Evolutionary conservation across 2,113 vertebrate genomes (phyloP), one percentile per base, ranked within the genome.

Genomic region (Brachyhypopomus occidentalis): DNA sequence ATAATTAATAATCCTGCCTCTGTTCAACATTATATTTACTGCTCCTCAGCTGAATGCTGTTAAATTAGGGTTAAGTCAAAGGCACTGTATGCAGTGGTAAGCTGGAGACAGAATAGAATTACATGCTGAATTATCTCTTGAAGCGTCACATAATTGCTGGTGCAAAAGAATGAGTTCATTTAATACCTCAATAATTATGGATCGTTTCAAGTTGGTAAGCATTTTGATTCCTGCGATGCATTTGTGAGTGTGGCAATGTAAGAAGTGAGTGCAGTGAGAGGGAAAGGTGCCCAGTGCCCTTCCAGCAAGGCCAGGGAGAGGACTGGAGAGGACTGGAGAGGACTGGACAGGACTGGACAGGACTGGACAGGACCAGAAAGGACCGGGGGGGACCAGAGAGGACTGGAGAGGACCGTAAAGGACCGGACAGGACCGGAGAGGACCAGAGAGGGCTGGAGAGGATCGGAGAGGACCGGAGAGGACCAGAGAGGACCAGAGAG

Each of bases 1-100:
- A 92, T 96, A 97, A 98, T 98, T 96, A 96, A 96, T 95, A 94
- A 73, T 94, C 94, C 94, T 93, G 91, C 90, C 89, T 88, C 88
- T 87, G 79, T 94, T 91, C 95, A 96, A 95, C 93, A 94, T 95
- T 96, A 94, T 94, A 96, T 96, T 97, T 96, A 95, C 94, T 94
- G 92, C 91, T 94, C 92, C 90, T 91, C 87, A 93, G 93, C 80
- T 95, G 91, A 91, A 92, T 89, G 92, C 93, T 91, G 77, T 81
- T 90, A 93, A 92, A 91, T 92, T 88, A 81, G 86, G 81, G 82
- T 87, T 90, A 75, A 87, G 70, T 77, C 45, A 87, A 89, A 69
- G 59, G 70, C 79, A 72, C 70, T 83, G 89, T 72, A 86, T 64
- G 90, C 88, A 83, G 81, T 80, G 80, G 84, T 89, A 71, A 92